phyloP scores from a whole-genome alignment of 92 coral and sea anemone genomes.

The Actinernus sp. region DNA sequence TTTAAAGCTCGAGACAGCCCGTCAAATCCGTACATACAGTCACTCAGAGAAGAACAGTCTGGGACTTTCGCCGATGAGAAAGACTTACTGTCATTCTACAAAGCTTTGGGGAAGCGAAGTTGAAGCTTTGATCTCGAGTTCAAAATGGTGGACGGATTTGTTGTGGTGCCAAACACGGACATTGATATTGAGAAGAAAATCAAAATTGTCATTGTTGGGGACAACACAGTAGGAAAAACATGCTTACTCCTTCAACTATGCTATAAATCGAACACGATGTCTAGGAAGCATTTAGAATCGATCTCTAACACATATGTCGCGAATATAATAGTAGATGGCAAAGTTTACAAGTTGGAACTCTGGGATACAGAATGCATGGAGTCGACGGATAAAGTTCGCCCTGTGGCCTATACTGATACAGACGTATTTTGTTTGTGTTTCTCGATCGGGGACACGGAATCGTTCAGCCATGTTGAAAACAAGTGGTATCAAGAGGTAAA shows the following conservation, averaged over 20 bases:
- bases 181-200: slow-evolving; percentile 73
- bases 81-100: too few relatives aligned
- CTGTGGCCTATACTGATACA: slow-evolving; percentile 58
- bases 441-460: slow-evolving; percentile 74
- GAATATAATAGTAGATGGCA: slow-evolving; percentile 83
- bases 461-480: slow-evolving; percentile 73
- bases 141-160: slow-evolving; percentile 77
- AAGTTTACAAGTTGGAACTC: slow-evolving; percentile 78
- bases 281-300: slow-evolving; percentile 79
- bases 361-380: slow-evolving; percentile 76
- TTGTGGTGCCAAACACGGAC: slow-evolving; percentile 76
- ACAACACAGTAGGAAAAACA: slow-evolving; percentile 76
- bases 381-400: slow-evolving; percentile 23
- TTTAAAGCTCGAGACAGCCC: too few relatives aligned
- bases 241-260: slow-evolving; percentile 86
- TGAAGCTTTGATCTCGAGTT: not conserved
- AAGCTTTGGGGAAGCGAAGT: too few relatives aligned
- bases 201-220: slow-evolving; percentile 82
- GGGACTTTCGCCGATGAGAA: too few relatives aligned
- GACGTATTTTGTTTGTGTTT: slow-evolving; percentile 86
- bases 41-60: too few relatives aligned
- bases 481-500: slow-evolving; percentile 75
- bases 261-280: slow-evolving; percentile 83
- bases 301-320: slow-evolving; percentile 74
- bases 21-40: too few relatives aligned